Evolutionary conservation across 2,797 vertebrate genomes (phyloP).

Genomic region (Aulostomus chinensis): DNA sequence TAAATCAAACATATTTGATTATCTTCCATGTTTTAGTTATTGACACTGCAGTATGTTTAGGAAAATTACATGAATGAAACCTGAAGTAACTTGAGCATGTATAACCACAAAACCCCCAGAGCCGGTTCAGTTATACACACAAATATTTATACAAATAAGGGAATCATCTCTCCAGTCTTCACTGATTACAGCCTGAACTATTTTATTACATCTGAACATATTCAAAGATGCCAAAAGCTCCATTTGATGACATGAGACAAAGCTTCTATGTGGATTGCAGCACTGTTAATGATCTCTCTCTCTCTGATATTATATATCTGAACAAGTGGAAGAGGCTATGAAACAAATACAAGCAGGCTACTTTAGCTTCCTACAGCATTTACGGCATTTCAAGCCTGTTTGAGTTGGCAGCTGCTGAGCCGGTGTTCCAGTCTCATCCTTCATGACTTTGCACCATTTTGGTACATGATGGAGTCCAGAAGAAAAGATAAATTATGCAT

Average conservation of each 20-base stretch:
- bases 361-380: slow-evolving; percentile 19
- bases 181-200: neutral
- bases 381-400: too few species aligned
- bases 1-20: slow-evolving; percentile 19
- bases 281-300: slow-evolving; percentile 16
- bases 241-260: neutral
- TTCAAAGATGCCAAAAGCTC: neutral
- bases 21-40: slow-evolving; percentile 9
- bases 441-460: slow-evolving; percentile 5
- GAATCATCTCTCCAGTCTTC: too few species aligned
- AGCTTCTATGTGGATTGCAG: slow-evolving; percentile 4
- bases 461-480: slow-evolving; percentile 5
- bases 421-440: slow-evolving; percentile 6
- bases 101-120: neutral
- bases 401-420: slow-evolving; percentile 29
- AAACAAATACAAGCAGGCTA: slow-evolving; percentile 31
- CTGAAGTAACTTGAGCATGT: neutral
- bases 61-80: slow-evolving; percentile 18
- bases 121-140: too few species aligned
- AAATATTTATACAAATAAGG: too few species aligned
- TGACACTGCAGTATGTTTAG: slow-evolving; percentile 1
- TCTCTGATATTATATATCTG: slow-evolving; percentile 8
- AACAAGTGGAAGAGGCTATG: slow-evolving; percentile 17
- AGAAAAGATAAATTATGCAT: slow-evolving; percentile 16
- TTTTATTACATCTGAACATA: slow-evolving; percentile 1